These are phyloP conservation scores for Chionis minor DNA, from an alignment of 2,113 vertebrate genomes.

Conservation along the genomic window DNA sequence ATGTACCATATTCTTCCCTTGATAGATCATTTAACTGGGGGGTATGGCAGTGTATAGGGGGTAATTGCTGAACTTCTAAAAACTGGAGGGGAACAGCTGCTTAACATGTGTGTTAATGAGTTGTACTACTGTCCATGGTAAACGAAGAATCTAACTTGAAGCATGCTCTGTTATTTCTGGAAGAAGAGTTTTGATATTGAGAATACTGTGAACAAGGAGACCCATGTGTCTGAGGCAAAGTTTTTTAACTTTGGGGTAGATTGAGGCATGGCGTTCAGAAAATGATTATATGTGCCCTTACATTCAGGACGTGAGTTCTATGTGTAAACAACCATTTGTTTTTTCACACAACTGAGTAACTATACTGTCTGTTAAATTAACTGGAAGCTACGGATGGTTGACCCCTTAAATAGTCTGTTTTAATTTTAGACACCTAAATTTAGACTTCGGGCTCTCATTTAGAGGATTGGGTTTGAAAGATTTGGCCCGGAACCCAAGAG, in stretches of 20 bases:
- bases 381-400: neutral
- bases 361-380: neutral
- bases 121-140: neutral
- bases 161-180: neutral
- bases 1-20: neutral
- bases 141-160: neutral
- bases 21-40: neutral
- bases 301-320: neutral
- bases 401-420: neutral
- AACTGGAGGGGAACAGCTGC: neutral
- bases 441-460: conserved; percentile 12
- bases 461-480: neutral
- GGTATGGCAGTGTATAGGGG: neutral
- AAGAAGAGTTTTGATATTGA: neutral
- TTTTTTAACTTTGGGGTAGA: neutral
- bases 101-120: neutral
- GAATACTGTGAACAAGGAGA: neutral
- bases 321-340: neutral
- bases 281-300: neutral
- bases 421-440: conserved; percentile 47
- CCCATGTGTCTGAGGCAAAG: neutral
- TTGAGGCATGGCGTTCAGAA: neutral
- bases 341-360: neutral
- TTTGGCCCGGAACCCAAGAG: conserved; percentile 4
- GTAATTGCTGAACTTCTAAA: neutral